Evolutionary conservation across 1,140 invertebrate genomes (phyloP).

Genomic region (Hydropsyche tenuis): DNA sequence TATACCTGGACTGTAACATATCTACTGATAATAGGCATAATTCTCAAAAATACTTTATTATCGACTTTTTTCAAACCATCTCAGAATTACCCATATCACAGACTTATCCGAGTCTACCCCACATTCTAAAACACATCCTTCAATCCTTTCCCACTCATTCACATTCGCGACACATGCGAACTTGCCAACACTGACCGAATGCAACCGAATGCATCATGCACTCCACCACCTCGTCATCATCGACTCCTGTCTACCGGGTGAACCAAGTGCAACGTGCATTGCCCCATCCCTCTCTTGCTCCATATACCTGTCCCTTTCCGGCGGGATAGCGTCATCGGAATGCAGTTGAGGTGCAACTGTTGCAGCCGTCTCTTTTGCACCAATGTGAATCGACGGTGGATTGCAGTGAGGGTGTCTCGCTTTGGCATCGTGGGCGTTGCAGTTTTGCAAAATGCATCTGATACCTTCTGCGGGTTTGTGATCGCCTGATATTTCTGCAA

Average conservation of each 20-base stretch:
- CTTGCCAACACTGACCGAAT: slow-evolving; percentile 33
- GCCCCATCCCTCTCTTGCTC: slow-evolving; percentile 32
- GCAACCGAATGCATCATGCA: slow-evolving; percentile 15
- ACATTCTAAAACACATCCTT: too few species aligned
- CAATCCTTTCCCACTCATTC: too few species aligned
- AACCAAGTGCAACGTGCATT: slow-evolving; percentile 41
- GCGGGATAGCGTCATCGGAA: slow-evolving; percentile 15
- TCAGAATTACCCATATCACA: too few species aligned
- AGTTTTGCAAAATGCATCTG: slow-evolving; percentile 1
- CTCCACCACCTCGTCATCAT: slow-evolving; percentile 13
- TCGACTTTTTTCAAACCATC: too few species aligned
- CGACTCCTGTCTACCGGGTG: slow-evolving; percentile 43
- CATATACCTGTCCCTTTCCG: slow-evolving; percentile 40
- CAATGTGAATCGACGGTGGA: neutral
- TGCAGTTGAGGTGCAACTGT: slow-evolving; percentile 17
- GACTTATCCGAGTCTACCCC: too few species aligned
- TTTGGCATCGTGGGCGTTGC: too few species aligned
- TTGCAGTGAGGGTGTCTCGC: neutral
- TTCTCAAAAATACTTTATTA: too few species aligned
- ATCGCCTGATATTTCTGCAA: slow-evolving; percentile 26
- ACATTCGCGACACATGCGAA: too few species aligned
- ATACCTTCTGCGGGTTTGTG: neutral
- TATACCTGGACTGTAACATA: too few species aligned
- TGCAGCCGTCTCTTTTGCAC: neutral
- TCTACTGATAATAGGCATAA: too few species aligned